phyloP scores from a whole-genome alignment of 2,888 invertebrate species.

The Ptilodon capucinus region DNA sequence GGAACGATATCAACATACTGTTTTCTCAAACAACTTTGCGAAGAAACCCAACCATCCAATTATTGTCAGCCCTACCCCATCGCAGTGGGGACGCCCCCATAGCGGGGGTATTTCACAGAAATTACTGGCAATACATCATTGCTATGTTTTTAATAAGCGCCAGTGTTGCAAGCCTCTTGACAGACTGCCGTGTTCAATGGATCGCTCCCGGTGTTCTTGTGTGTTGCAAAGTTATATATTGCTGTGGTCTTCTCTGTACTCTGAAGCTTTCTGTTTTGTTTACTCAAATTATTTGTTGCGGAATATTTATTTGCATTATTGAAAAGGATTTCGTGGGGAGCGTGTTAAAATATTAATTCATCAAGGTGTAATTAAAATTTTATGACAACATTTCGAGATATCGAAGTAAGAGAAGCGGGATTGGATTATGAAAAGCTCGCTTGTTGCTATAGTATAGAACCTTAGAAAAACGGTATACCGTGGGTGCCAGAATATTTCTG shows the following conservation, averaged over 20 bases:
- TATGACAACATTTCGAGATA: no score
- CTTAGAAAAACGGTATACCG: no score
- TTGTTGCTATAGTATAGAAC: no score
- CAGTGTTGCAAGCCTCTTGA: constrained; percentile 39
- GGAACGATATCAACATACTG: no score
- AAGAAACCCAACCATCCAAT: neutral
- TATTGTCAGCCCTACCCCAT: constrained; percentile 25
- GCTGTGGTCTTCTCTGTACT: constrained; percentile 1
- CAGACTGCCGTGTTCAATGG: constrained; percentile 41
- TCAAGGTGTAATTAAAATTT: no score
- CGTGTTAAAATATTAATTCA: no score
- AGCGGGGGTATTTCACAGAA: constrained; percentile 54
- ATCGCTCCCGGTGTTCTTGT: constrained; percentile 29
- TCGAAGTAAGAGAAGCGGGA: no score
- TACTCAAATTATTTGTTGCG: neutral
- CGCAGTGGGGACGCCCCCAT: constrained; percentile 28
- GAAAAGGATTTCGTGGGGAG: neutral
- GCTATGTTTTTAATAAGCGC: constrained; percentile 75
- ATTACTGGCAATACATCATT: constrained; percentile 75
- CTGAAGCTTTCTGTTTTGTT: constrained; percentile 11
- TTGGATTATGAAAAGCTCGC: no score
- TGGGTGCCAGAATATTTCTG: neutral
- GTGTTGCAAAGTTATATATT: constrained; percentile 21
- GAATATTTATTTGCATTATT: neutral
- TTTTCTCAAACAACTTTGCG: neutral